A percentile compares a stretch with the other conserved stretches of the same genome.
phyloP scores from a whole-genome alignment of 1,140 invertebrate genomes.

The Platorchestia sp. region DNA sequence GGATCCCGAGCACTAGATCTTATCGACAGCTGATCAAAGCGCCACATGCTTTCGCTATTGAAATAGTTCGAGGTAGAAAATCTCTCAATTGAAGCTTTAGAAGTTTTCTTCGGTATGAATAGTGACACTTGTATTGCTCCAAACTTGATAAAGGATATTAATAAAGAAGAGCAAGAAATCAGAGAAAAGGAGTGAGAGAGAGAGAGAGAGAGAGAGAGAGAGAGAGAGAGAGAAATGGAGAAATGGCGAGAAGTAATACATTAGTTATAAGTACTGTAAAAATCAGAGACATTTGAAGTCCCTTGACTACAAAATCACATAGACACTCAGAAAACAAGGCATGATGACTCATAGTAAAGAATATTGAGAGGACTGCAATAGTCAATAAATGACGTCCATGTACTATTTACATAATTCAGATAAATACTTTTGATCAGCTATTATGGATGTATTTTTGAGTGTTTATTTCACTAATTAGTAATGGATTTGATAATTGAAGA shows the following conservation, averaged over 20 bases:
- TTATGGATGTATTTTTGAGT: neutral
- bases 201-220: too few species aligned
- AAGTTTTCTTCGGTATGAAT: too few species aligned
- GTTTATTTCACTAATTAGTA: neutral
- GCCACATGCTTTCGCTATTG: neutral
- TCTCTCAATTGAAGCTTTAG: neutral
- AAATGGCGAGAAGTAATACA: too few species aligned
- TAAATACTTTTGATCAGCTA: too few species aligned
- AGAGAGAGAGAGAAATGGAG: too few species aligned
- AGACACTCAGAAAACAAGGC: neutral
- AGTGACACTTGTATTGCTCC: too few species aligned
- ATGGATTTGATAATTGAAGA: neutral
- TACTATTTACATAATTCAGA: neutral
- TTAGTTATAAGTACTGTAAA: too few species aligned
- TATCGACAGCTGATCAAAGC: neutral
- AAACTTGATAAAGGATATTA: too few species aligned
- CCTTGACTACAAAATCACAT: neutral
- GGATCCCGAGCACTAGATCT: neutral
- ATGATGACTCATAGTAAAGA: neutral
- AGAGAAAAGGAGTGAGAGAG: too few species aligned
- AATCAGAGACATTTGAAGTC: too few species aligned
- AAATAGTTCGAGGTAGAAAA: neutral
- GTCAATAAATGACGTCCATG: neutral
- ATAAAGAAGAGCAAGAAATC: too few species aligned
- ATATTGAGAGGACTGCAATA: neutral